phyloP scores from a whole-genome alignment of 2,888 invertebrate genomes.

The Melanargia galathea region DNA sequence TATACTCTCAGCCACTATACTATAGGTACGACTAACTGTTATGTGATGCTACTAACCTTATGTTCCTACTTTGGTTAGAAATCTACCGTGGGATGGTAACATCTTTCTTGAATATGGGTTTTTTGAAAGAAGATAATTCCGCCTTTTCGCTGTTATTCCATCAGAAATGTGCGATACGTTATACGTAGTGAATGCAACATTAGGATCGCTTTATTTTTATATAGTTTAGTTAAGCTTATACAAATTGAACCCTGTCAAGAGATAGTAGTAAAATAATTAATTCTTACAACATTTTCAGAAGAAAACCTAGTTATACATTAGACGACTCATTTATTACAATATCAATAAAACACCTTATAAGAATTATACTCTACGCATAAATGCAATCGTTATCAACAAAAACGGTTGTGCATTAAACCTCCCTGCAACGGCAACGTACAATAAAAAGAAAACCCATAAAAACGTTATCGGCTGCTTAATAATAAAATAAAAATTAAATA shows the following conservation, averaged over 20 bases:
- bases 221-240: too few species aligned
- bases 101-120: background rate
- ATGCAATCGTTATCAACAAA: slow-evolving; percentile 3
- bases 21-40: slow-evolving; percentile 27
- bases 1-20: too few species aligned
- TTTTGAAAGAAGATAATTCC: background rate
- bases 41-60: slow-evolving; percentile 12
- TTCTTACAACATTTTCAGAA: too few species aligned
- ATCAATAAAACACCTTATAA: too few species aligned
- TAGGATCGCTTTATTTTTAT: too few species aligned
- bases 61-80: background rate
- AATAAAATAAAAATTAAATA: background rate
- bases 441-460: slow-evolving; percentile 18
- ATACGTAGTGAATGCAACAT: too few species aligned
- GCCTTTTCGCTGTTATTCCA: too few species aligned
- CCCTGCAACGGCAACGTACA: slow-evolving; percentile 9
- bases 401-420: slow-evolving; percentile 1
- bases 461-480: slow-evolving; percentile 7
- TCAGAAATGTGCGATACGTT: too few species aligned
- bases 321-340: too few species aligned
- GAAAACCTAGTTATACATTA: too few species aligned
- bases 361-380: background rate
- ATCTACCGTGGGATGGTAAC: background rate
- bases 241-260: too few species aligned
- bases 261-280: too few species aligned